A percentile compares a stretch with the other conserved stretches of the same genome.
These are phyloP conservation scores for Aphelenchoides fujianensis DNA, from an alignment of 1,140 invertebrate species.

Conservation along the genomic window DNA sequence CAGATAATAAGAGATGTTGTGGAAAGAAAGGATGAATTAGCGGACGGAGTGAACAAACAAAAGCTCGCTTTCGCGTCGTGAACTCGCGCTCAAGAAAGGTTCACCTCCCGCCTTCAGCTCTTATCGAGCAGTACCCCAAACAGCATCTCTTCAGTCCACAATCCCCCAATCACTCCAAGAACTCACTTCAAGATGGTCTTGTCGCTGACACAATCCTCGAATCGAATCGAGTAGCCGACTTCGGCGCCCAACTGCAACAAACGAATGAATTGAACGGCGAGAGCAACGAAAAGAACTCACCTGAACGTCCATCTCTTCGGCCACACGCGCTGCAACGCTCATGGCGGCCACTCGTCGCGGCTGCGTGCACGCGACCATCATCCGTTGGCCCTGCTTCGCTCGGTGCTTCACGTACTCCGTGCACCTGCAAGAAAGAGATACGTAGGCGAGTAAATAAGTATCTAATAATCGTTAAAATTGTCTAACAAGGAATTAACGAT, in stretches of 20 bases:
- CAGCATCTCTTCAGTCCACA: too few species aligned
- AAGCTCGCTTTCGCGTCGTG: too few species aligned
- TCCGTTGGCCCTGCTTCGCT: conserved; percentile 64
- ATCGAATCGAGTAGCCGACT: conserved; percentile 98
- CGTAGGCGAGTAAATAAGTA: too few species aligned
- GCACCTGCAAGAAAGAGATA: too few species aligned
- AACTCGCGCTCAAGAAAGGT: too few species aligned
- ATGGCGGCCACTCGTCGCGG: conserved; percentile 95
- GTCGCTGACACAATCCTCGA: conserved; percentile 94
- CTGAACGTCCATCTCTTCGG: conserved; percentile 97
- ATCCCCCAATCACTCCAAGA: conserved; percentile 41
- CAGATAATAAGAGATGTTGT: too few species aligned
- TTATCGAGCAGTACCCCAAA: too few species aligned
- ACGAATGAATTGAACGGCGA: conserved; percentile 12
- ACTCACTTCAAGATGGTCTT: conserved; percentile 79
- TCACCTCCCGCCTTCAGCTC: too few species aligned
- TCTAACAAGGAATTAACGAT: too few species aligned
- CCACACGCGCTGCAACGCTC: conserved; percentile 94
- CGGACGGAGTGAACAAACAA: too few species aligned
- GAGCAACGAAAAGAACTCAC: conserved; percentile 22
- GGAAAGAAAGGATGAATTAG: too few species aligned
- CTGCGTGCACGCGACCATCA: conserved; percentile 91
- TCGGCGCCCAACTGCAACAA: conserved; percentile 77
- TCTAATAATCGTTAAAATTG: too few species aligned
- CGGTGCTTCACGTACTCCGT: conserved; percentile 75